Conservation (phyloP, 2,888 invertebrate genomes). For the Tridacna crocea region DNA sequence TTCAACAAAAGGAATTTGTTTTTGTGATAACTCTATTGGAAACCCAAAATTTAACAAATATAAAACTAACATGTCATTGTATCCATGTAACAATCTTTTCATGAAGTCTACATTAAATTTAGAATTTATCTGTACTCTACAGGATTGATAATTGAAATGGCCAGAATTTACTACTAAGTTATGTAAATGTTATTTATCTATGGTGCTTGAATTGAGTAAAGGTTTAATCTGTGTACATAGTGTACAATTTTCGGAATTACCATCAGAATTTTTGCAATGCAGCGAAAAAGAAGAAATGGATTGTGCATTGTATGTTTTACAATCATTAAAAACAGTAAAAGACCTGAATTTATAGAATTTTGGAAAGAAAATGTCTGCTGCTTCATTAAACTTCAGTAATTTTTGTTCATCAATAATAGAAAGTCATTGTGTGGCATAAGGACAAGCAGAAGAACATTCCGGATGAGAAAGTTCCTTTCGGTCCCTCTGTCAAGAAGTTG, state of each 20-base stretch:
- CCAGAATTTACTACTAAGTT: neutral
- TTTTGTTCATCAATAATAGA: neutral
- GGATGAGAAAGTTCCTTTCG: neutral
- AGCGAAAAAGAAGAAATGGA: neutral
- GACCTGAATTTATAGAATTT: neutral
- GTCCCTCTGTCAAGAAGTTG: conserved; percentile 12
- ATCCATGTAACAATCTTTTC: neutral
- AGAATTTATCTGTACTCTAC: neutral
- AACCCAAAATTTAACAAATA: neutral
- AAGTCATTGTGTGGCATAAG: neutral
- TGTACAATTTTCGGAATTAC: neutral
- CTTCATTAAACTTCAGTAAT: neutral
- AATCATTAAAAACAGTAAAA: neutral
- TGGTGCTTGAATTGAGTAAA: neutral
- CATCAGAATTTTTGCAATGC: neutral
- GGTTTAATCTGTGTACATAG: neutral
- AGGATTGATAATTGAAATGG: neutral
- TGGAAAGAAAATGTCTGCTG: neutral
- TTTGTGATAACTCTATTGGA: conserved; percentile 5
- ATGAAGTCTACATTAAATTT: conserved; percentile 1
- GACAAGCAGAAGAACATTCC: conserved; percentile 5
- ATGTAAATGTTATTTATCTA: neutral
- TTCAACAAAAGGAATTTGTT: neutral
- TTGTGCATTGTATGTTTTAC: neutral
- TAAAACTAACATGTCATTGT: neutral